These are phyloP conservation scores for Oryzias woworae DNA, from an alignment of 2,113 vertebrate species.

Conservation along the genomic window DNA sequence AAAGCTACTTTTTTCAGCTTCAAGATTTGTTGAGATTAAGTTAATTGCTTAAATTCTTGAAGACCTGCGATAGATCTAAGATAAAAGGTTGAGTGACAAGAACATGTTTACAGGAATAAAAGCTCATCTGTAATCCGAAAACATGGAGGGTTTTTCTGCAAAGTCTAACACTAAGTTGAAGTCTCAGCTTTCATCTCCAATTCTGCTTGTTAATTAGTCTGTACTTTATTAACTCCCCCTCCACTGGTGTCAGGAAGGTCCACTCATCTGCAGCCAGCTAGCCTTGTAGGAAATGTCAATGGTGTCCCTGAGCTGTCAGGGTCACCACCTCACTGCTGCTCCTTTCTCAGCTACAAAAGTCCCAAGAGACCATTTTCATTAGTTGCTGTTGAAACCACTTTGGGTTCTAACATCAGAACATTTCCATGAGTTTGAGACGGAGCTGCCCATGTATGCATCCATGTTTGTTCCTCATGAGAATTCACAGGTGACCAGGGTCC, in stretches of 20 bases:
- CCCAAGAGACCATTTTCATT: background rate
- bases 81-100: too few species aligned
- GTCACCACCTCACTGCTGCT: background rate
- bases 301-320: constrained; percentile 8
- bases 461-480: too few species aligned
- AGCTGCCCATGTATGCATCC: too few species aligned
- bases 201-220: constrained; percentile 6
- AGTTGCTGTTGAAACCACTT: too few species aligned
- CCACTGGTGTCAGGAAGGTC: constrained; percentile 4
- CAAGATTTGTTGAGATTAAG: too few species aligned
- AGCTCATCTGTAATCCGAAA: background rate
- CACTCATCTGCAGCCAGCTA: constrained; percentile 22
- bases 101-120: too few species aligned
- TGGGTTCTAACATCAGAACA: too few species aligned
- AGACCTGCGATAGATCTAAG: too few species aligned
- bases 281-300: constrained; percentile 24
- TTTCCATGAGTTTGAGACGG: too few species aligned
- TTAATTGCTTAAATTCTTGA: too few species aligned
- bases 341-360: background rate
- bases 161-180: background rate
- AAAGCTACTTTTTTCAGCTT: too few species aligned
- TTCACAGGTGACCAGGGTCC: too few species aligned
- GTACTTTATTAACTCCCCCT: background rate
- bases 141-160: background rate
- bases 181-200: constrained; percentile 2